Conservation (phyloP, 2,113 vertebrate species). For the Ondatra zibethicus region DNA sequence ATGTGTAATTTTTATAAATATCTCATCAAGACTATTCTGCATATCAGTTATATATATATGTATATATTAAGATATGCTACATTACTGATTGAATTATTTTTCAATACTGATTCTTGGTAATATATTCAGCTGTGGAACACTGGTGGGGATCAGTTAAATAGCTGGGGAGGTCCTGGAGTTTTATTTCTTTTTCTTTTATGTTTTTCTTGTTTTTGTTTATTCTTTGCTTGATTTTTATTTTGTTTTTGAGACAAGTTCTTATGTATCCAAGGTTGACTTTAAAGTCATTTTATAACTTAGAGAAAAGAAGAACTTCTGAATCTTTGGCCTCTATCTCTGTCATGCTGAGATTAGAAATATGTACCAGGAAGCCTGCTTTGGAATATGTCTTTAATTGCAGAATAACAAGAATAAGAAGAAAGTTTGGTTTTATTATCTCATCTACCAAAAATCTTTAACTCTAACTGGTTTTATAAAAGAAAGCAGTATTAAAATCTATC, state of each 20-base stretch:
- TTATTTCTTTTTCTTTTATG: background rate
- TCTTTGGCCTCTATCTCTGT: background rate
- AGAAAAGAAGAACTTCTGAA: background rate
- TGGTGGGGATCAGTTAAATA: background rate
- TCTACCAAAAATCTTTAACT: background rate
- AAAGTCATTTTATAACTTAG: background rate
- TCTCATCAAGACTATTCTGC: background rate
- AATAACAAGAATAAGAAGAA: background rate
- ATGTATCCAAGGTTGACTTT: too few species aligned
- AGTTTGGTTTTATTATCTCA: background rate
- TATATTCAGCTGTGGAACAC: background rate
- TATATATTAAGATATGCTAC: background rate
- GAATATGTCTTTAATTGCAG: background rate
- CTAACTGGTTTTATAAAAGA: background rate
- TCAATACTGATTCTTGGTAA: background rate
- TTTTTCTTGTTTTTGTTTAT: background rate
- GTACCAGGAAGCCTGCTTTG: background rate
- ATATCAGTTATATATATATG: too few species aligned
- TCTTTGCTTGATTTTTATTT: too few species aligned
- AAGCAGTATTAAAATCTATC: background rate
- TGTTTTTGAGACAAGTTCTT: too few species aligned
- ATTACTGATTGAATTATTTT: background rate
- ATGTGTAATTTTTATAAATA: background rate
- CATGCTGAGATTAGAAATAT: background rate
- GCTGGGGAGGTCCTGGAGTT: background rate